phyloP scores from a whole-genome alignment of 2,888 invertebrate genomes.

The Polymixis lichenea region DNA sequence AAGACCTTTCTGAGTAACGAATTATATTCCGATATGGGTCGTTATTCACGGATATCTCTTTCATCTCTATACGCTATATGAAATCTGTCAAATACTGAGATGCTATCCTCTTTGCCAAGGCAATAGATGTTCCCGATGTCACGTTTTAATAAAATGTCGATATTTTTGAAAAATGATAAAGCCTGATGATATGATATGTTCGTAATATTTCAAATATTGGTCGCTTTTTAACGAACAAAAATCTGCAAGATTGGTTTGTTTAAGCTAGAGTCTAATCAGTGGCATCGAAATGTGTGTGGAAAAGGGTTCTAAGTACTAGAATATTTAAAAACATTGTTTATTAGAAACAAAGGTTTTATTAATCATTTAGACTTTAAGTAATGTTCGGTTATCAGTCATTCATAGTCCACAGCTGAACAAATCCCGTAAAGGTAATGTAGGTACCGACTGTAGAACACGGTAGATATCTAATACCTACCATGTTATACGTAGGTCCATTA shows the following conservation, averaged over 20 bases:
- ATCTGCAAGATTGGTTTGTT: background rate
- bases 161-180: slow-evolving; percentile 30
- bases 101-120: slow-evolving; percentile 28
- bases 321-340: background rate
- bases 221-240: background rate
- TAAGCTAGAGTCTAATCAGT: background rate
- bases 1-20: slow-evolving; percentile 57
- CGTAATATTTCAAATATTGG: too few species aligned
- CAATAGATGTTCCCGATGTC: slow-evolving; percentile 39
- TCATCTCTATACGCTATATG: slow-evolving; percentile 41
- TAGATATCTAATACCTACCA: background rate
- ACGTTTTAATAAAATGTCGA: slow-evolving; percentile 12
- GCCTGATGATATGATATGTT: background rate
- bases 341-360: background rate
- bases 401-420: background rate
- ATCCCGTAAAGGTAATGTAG: background rate
- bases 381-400: background rate
- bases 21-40: slow-evolving; percentile 61
- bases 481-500: background rate
- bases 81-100: slow-evolving; percentile 55
- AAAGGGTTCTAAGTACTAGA: background rate
- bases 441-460: background rate
- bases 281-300: background rate
- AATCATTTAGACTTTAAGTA: background rate
- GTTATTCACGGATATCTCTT: slow-evolving; percentile 51